Conservation (phyloP, 2,797 vertebrate species). For the Sebastes nivosus region DNA sequence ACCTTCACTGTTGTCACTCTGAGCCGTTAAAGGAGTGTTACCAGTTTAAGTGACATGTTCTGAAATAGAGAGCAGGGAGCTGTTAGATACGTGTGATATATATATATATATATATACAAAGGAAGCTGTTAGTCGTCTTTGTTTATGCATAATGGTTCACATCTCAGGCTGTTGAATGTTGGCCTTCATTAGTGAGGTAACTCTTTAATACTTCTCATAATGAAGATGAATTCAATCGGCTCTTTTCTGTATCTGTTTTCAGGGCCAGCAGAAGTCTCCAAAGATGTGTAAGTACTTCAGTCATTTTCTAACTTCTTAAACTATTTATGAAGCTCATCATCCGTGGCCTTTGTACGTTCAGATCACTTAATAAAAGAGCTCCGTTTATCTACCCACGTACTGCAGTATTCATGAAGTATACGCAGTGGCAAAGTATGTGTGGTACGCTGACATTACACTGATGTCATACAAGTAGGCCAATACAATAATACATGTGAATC, state of each 20-base stretch:
- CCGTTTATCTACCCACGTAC: background rate
- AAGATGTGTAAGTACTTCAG: conserved; percentile 90
- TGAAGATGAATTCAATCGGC: background rate
- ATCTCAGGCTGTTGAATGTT: background rate
- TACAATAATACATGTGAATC: background rate
- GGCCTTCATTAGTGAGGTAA: background rate
- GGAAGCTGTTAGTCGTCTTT: background rate
- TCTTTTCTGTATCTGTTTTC: conserved; percentile 39
- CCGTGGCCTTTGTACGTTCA: background rate
- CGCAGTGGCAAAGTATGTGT: background rate
- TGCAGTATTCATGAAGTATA: background rate
- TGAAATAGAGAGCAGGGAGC: background rate
- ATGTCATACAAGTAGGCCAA: background rate
- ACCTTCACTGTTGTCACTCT: background rate
- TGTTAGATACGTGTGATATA: background rate
- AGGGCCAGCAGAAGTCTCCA: conserved; percentile 89
- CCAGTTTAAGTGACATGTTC: background rate
- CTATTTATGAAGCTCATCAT: background rate
- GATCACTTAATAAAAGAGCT: background rate
- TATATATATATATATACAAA: too few relatives aligned
- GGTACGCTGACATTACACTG: background rate
- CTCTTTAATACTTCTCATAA: background rate
- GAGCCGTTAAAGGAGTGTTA: conserved; percentile 8
- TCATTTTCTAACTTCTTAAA: conserved; percentile 18
- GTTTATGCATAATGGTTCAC: background rate